These are phyloP conservation scores for Gryon sp. DNA, from an alignment of 1,140 invertebrate genomes.

Conservation along the genomic window DNA sequence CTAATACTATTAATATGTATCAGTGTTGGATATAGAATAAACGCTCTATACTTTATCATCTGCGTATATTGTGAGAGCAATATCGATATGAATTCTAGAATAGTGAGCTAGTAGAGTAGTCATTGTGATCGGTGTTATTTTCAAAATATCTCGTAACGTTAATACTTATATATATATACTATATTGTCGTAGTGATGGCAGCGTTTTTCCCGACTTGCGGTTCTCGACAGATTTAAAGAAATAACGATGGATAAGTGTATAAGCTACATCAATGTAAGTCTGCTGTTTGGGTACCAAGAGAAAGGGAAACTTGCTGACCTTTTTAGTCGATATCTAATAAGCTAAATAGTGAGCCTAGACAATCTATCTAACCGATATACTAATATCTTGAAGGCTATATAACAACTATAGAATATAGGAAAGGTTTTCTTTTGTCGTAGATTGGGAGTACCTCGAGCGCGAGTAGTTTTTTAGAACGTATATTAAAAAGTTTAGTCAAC, in stretches of 20 bases:
- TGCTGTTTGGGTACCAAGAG: conserved; percentile 32
- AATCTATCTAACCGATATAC: conserved; percentile 77
- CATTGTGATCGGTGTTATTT: conserved; percentile 79
- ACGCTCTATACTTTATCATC: conserved; percentile 77
- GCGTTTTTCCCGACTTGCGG: conserved; percentile 59
- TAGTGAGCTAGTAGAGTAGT: conserved; percentile 79
- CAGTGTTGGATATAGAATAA: conserved; percentile 78
- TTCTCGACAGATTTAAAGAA: conserved; percentile 26
- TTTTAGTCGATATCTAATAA: conserved; percentile 78
- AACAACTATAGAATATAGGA: conserved; percentile 78
- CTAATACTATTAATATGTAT: conserved; percentile 79
- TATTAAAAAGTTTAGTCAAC: conserved; percentile 72
- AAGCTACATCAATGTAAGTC: conserved; percentile 22
- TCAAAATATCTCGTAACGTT: conserved; percentile 75
- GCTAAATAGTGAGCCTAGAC: conserved; percentile 77
- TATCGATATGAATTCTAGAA: conserved; percentile 76
- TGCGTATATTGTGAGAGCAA: conserved; percentile 76
- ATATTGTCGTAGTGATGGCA: conserved; percentile 76
- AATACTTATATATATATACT: conserved; percentile 73
- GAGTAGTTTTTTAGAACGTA: conserved; percentile 77
- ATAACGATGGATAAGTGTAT: conserved; percentile 4
- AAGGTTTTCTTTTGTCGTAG: conserved; percentile 78
- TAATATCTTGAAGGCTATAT: conserved; percentile 76
- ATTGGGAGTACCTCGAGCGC: conserved; percentile 75
- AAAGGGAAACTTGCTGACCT: conserved; percentile 66